phyloP scores from a whole-genome alignment of 2,888 invertebrate species.

The Aphidius colemani region DNA sequence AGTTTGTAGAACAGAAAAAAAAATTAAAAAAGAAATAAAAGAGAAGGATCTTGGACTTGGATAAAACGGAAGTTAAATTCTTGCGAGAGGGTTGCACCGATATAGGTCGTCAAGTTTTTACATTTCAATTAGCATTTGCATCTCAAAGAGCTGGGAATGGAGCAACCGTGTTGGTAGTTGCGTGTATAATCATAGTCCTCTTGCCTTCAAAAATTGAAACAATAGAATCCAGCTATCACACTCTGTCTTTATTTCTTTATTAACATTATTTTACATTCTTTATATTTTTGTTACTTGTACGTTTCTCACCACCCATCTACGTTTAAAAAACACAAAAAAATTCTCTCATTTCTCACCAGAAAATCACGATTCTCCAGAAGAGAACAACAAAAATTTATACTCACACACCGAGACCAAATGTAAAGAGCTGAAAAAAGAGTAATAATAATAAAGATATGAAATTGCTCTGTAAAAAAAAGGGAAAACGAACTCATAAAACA shows the following conservation, averaged over 20 bases:
- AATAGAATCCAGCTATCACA: slow-evolving; percentile 26
- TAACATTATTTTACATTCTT: slow-evolving; percentile 13
- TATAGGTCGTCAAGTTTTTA: slow-evolving; percentile 43
- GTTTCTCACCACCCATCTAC: not conserved
- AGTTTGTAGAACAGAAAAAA: not conserved
- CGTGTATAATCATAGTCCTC: slow-evolving; percentile 38
- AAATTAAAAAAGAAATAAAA: slow-evolving; percentile 8
- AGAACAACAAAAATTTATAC: not conserved
- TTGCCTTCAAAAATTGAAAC: slow-evolving; percentile 36
- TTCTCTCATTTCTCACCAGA: slow-evolving; percentile 2
- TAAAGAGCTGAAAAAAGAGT: no score
- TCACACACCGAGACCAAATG: no score
- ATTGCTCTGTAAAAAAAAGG: no score
- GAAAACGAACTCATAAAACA: no score
- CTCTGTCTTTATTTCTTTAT: slow-evolving; percentile 3
- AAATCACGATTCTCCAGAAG: slow-evolving; percentile 15
- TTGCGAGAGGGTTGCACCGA: slow-evolving; percentile 28
- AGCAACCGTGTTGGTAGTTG: slow-evolving; percentile 27
- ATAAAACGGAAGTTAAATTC: slow-evolving; percentile 19
- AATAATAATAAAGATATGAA: no score
- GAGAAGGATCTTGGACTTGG: not conserved
- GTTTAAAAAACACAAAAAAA: not conserved
- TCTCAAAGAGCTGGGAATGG: slow-evolving; percentile 41
- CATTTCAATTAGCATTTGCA: slow-evolving; percentile 46
- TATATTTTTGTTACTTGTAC: not conserved